Percentiles rank a stretch among this genome's conserved stretches.
Evolutionary conservation across 2,888 invertebrate genomes (phyloP).

Genomic region (Hedychridium roseum): DNA sequence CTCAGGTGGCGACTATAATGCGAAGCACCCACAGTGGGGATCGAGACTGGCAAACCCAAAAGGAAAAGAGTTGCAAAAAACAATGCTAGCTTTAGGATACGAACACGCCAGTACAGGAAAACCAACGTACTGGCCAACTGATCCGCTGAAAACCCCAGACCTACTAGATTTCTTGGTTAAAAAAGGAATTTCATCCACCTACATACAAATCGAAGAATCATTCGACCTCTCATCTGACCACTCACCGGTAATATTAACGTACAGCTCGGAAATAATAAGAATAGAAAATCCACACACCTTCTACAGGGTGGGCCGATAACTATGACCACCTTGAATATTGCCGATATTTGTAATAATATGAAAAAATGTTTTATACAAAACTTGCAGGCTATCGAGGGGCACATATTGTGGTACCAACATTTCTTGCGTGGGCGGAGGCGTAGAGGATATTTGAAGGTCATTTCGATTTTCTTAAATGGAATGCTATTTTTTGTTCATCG

Average conservation of each 20-base stretch:
- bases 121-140: slow-evolving; percentile 42
- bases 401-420: slow-evolving; percentile 15
- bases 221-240: slow-evolving; percentile 33
- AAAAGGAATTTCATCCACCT: slow-evolving; percentile 21
- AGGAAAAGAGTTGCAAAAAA: slow-evolving; percentile 14
- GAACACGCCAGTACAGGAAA: slow-evolving; percentile 21
- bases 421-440: neutral
- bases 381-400: slow-evolving; percentile 15
- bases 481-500: no score
- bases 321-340: slow-evolving; percentile 11
- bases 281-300: slow-evolving; percentile 15
- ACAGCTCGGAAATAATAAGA: slow-evolving; percentile 7
- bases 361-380: slow-evolving; percentile 20
- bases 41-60: slow-evolving; percentile 24
- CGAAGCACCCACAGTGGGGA: slow-evolving; percentile 30
- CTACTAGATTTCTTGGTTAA: slow-evolving; percentile 21
- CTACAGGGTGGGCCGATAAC: slow-evolving; percentile 15
- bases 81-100: slow-evolving; percentile 5
- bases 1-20: slow-evolving; percentile 27
- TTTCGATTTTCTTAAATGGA: no score
- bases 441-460: neutral
- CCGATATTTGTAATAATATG: slow-evolving; percentile 23
- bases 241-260: slow-evolving; percentile 20
- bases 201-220: slow-evolving; percentile 8
- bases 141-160: slow-evolving; percentile 31